Base-by-base conservation (phyloP, 2,888 invertebrate species). In the Brenthis ino region DNA sequence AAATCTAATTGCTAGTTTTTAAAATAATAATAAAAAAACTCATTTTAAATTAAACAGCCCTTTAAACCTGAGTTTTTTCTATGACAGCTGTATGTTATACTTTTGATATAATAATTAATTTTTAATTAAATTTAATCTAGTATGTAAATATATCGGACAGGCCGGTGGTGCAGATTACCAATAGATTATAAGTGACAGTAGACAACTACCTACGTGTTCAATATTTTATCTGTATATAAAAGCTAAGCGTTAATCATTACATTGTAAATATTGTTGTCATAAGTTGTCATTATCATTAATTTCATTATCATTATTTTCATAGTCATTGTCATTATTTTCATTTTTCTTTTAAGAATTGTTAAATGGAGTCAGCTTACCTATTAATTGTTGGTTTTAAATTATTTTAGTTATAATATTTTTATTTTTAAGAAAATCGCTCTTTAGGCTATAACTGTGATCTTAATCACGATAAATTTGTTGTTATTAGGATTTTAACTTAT, bases 161-260 rank as follows among this genome's bases (percentile, higher is more conserved):
- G 93, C 93, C 93, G 93, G 93, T 92, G 93, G 93, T 93, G 93
- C 93, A 93, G 93, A 93, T 93, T 93, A 93, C 93, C 93, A 93
- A 81, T 91, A 89, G 82, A 80, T 77, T 74, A 77, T 87, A 87
- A 87, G 85, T 79, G 74, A 82, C 73, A 79, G 77, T 78, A 79
- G 80, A 79, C 78, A 78, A 82, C 85, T 90, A 83, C 87, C 86
- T 84, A 82, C 87, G 89, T 90, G 88, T 89, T 91, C 87, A 89
- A 79, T 83, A 67, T 76, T 76, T 71, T 73, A 73, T 74, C 70
- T 84, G 82, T 85, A 82, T 60, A 82, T 82, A 82, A 70, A 71
- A 43, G 53, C 71, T 65, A 68, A 43, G 37, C 37, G 14, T 58
- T 65, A 72, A 77, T 71, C 64, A 75, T 72, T 69, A 57, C 61